Evolutionary conservation across 2,113 vertebrate genomes (phyloP), one percentile per base, ranked within the genome.

Genomic region (Hyperoodon ampullatus): DNA sequence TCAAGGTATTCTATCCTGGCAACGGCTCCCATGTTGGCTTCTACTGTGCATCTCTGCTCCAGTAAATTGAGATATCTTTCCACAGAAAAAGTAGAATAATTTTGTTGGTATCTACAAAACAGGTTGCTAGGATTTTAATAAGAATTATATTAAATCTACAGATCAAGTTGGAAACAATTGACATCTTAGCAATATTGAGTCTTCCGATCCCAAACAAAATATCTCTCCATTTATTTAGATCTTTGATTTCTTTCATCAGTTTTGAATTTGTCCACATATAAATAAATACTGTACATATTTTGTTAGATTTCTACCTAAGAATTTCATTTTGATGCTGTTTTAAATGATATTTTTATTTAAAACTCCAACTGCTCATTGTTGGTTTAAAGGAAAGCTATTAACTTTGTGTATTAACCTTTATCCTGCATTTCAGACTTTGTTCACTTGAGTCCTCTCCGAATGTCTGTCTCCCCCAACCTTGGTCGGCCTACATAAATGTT

Each of bases 21-120:
- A 60, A 2, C 15, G 4, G n/a, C 0, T 42, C 68, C 68, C 11
- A 15, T 3, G 2, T 4, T 0, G 1, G 5, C 39, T 39, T 28
- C 88, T 13, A 14, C 1, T 1, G 4, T 13, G 8, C 28, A 14
- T 2, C 21, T 23, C 16, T 23, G 16, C 74, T 66, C 18, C 7
- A 6, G 47, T n/a, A 19, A 55, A 21, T 2, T 9, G 1, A 39
- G 11, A 53, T 2, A 6, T 5, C 16, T 4, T 55, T 24, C 4
- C 61, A 39, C 16, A 35, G 13, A 26, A 61, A 47, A 66, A 47
- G 42, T 60, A 71, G 63, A 60, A 13, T 58, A 18, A 61, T 42
- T 72, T 18, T 21, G 6, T 1, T 72, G 78, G 60, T 47, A 47
- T 35, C 78, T 61, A 35, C 16, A 28, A 35, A 92, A 24, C 11